Evolutionary conservation across 2,888 invertebrate genomes (phyloP).

Genomic region (Synanthedon formicaeformis): DNA sequence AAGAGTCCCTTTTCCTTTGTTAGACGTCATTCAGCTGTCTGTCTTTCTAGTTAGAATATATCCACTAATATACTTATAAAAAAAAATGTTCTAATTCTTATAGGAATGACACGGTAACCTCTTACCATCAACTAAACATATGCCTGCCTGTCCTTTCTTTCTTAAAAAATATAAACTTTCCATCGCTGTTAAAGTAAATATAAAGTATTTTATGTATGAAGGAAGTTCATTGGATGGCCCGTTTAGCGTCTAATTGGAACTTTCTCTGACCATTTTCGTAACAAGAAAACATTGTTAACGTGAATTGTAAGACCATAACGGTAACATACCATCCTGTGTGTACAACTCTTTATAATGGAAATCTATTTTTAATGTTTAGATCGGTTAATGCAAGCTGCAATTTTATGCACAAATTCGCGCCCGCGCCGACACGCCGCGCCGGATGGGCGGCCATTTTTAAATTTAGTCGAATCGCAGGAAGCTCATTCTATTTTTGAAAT

Average conservation of each 20-base stretch:
- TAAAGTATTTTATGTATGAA: no score
- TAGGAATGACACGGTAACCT: no score
- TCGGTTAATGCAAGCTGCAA: slow-evolving; percentile 61
- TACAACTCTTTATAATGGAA: slow-evolving; percentile 31
- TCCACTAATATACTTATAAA: no score
- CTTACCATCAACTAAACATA: no score
- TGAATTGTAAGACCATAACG: not conserved
- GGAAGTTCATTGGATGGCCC: no score
- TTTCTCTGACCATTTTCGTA: not conserved
- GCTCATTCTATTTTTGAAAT: slow-evolving; percentile 49
- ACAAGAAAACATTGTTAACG: not conserved
- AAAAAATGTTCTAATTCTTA: no score
- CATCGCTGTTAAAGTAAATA: no score
- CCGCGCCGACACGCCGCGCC: slow-evolving; percentile 18
- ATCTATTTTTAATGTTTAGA: slow-evolving; percentile 69
- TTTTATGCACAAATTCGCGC: slow-evolving; percentile 65
- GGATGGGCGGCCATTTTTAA: slow-evolving; percentile 48
- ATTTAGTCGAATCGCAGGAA: slow-evolving; percentile 57
- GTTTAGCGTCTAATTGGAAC: not conserved
- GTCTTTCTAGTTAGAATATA: no score
- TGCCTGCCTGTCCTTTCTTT: no score
- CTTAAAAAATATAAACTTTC: no score
- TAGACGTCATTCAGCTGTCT: no score
- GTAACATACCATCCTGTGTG: slow-evolving; percentile 14
- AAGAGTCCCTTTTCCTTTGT: no score